These are phyloP conservation scores for Peromyscus eremicus DNA, from an alignment of 2,797 vertebrate genomes.

Conservation along the genomic window DNA sequence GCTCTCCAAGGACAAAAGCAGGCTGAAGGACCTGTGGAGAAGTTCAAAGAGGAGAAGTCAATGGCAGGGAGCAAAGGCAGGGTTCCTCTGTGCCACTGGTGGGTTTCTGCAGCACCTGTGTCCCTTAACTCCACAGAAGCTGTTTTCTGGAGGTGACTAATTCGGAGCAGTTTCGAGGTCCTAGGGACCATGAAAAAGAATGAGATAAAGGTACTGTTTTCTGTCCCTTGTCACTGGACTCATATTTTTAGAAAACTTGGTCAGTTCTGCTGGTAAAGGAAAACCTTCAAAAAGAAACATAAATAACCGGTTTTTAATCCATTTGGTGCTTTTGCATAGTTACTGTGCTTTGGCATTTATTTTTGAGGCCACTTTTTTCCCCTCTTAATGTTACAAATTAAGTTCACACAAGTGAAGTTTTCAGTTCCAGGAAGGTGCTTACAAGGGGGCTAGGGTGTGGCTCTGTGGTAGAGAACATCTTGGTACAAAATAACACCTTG, in stretches of 20 bases:
- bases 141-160: conserved; percentile 1
- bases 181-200: neutral
- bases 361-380: conserved; percentile 26
- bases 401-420: neutral
- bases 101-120: neutral
- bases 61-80: neutral
- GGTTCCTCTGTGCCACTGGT: neutral
- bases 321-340: neutral
- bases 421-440: neutral
- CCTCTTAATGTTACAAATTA: conserved; percentile 15
- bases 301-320: neutral
- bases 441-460: neutral
- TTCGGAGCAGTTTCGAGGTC: conserved; percentile 41
- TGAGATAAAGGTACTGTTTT: conserved; percentile 21
- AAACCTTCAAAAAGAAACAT: conserved; percentile 22
- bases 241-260: conserved; percentile 59
- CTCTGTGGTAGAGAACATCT: neutral
- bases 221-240: neutral
- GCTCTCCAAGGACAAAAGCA: conserved; percentile 24
- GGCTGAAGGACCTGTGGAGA: conserved; percentile 17
- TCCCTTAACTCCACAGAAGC: neutral
- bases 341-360: conserved; percentile 2
- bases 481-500: neutral
- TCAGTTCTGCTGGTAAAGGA: neutral
- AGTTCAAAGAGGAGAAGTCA: conserved; percentile 31